Conservation (phyloP, 2,113 vertebrate species). For the Cricetomys ansorgei region DNA sequence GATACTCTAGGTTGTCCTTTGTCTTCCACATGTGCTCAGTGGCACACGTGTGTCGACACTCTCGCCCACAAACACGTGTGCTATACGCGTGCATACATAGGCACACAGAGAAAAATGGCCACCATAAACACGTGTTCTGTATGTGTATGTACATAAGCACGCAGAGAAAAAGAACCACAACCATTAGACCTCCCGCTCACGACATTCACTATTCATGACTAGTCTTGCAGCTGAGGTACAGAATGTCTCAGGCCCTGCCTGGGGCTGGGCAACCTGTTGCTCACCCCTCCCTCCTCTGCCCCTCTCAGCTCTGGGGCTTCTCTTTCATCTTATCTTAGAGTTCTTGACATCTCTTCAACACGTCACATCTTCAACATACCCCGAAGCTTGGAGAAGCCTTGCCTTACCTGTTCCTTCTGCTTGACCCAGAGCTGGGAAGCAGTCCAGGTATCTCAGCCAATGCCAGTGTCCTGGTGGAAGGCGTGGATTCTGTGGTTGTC, state of each 20-base stretch:
- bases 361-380: fast-evolving
- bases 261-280: fast-evolving
- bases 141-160: not conserved
- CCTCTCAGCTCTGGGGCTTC: not conserved
- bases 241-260: not conserved
- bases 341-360: not conserved
- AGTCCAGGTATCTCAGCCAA: not conserved
- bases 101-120: no score
- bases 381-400: not conserved
- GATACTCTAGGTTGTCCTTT: not conserved
- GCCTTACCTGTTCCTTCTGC: not conserved
- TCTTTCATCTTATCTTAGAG: not conserved
- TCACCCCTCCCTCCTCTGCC: not conserved
- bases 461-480: not conserved
- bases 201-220: not conserved
- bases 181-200: no score
- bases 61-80: not conserved
- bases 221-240: not conserved
- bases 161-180: not conserved
- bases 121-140: not conserved
- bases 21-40: not conserved
- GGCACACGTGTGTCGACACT: not conserved
- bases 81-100: no score
- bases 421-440: not conserved
- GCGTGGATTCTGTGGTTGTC: not conserved